Evolutionary conservation across 2,888 invertebrate species (phyloP).

Genomic region (Drosophila prolongata): DNA sequence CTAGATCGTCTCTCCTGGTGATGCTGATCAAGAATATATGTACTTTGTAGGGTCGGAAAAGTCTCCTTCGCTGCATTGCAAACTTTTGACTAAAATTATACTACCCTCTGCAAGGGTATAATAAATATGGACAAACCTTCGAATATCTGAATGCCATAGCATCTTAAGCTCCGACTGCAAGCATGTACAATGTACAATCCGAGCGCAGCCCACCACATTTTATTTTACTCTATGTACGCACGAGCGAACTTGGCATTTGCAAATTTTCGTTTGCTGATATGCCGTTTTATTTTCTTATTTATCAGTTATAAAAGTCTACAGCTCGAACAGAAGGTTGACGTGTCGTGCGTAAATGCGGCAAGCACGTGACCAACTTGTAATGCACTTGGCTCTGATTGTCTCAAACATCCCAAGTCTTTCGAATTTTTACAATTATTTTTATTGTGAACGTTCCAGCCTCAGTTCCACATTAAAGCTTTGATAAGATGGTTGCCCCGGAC

Average conservation of each 20-base stretch:
- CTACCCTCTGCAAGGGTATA: too few species aligned
- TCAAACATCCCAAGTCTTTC: not conserved
- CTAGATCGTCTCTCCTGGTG: too few species aligned
- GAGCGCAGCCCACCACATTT: not conserved
- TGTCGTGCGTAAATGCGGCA: constrained; percentile 36
- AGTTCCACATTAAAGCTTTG: too few species aligned
- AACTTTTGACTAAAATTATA: too few species aligned
- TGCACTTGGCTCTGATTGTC: constrained; percentile 7
- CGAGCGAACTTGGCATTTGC: constrained; percentile 34
- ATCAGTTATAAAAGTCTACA: constrained; percentile 13
- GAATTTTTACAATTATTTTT: too few species aligned
- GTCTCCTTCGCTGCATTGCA: too few species aligned
- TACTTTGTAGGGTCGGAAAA: too few species aligned
- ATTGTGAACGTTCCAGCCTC: too few species aligned
- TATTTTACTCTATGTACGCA: constrained; percentile 27
- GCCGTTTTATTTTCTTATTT: constrained; percentile 22
- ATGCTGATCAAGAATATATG: too few species aligned
- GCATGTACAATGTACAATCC: not conserved
- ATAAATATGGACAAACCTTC: too few species aligned
- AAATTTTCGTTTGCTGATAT: constrained; percentile 27
- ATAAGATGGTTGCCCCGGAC: too few species aligned
- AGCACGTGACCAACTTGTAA: constrained; percentile 32
- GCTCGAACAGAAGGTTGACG: constrained; percentile 10
- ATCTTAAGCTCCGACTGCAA: not conserved
- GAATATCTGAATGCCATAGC: not conserved